Percentiles rank a stretch among this genome's conserved stretches.
Evolutionary conservation across 2,797 vertebrate genomes (phyloP).

Genomic region (Streptopelia turtur): DNA sequence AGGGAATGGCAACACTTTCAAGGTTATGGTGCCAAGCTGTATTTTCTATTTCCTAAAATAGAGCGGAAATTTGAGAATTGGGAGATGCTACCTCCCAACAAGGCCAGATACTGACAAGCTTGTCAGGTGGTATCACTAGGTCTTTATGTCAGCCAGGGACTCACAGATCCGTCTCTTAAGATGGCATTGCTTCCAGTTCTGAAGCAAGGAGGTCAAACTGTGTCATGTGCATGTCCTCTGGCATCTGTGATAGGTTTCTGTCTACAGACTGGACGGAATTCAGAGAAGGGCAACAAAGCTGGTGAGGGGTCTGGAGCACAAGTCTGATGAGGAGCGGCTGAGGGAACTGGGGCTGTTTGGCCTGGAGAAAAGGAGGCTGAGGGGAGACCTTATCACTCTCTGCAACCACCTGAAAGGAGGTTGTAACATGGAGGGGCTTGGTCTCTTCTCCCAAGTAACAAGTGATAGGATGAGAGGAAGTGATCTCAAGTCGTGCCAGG

Average conservation of each 20-base stretch:
- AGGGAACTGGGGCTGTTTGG: no score
- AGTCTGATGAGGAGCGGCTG: no score
- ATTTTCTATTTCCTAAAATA: background rate
- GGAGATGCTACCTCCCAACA: background rate
- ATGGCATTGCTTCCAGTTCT: background rate
- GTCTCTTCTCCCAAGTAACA: no score
- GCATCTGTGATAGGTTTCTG: background rate
- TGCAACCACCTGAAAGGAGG: no score
- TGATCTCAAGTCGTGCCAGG: no score
- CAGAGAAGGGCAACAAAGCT: no score
- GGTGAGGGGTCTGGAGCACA: no score
- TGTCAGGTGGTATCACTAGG: background rate
- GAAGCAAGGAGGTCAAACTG: background rate
- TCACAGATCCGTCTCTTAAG: background rate
- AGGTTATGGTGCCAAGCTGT: background rate
- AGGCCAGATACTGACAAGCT: background rate
- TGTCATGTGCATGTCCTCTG: background rate
- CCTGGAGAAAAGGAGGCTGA: no score
- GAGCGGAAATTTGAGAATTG: background rate
- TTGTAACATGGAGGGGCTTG: no score
- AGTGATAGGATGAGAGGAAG: no score
- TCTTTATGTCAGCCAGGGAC: background rate
- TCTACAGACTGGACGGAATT: background rate
- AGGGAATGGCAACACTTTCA: background rate
- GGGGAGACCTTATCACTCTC: no score